A percentile compares a stretch with the other conserved stretches of the same genome.
Conservation (phyloP, 2,888 invertebrate genomes). For the Embidobia sp. region DNA sequence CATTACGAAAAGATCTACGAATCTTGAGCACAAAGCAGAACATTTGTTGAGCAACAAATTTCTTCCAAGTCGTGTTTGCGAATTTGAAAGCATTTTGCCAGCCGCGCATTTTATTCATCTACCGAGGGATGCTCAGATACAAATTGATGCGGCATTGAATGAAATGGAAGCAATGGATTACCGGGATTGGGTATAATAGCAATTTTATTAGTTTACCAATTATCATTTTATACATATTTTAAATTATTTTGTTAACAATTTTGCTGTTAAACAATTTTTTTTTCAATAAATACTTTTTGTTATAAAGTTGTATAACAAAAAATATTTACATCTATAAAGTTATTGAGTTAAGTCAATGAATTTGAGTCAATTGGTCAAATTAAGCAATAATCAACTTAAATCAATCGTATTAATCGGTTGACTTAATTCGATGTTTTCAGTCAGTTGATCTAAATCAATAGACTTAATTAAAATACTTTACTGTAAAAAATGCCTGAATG, state of each 20-base stretch:
- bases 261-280: slow-evolving; percentile 23
- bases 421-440: too few species aligned
- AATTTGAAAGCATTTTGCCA: slow-evolving; percentile 86
- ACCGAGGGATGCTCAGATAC: slow-evolving; percentile 89
- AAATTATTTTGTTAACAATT: slow-evolving; percentile 20
- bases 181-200: slow-evolving; percentile 88
- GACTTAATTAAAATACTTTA: too few species aligned
- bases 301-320: too few species aligned
- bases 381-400: too few species aligned
- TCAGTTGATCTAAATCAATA: too few species aligned
- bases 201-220: not conserved
- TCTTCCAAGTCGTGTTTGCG: slow-evolving; percentile 62
- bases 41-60: slow-evolving; percentile 36
- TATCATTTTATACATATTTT: slow-evolving; percentile 9
- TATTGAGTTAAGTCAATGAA: too few species aligned
- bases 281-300: too few species aligned
- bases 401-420: too few species aligned
- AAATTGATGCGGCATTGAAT: slow-evolving; percentile 92
- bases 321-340: too few species aligned
- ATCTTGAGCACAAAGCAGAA: slow-evolving; percentile 24
- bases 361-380: too few species aligned
- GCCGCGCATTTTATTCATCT: slow-evolving; percentile 86
- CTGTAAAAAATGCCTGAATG: too few species aligned
- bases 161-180: slow-evolving; percentile 96
- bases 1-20: slow-evolving; percentile 4